Evolutionary conservation across 2,888 invertebrate genomes (phyloP).

Genomic region (Capitulum mitella): DNA sequence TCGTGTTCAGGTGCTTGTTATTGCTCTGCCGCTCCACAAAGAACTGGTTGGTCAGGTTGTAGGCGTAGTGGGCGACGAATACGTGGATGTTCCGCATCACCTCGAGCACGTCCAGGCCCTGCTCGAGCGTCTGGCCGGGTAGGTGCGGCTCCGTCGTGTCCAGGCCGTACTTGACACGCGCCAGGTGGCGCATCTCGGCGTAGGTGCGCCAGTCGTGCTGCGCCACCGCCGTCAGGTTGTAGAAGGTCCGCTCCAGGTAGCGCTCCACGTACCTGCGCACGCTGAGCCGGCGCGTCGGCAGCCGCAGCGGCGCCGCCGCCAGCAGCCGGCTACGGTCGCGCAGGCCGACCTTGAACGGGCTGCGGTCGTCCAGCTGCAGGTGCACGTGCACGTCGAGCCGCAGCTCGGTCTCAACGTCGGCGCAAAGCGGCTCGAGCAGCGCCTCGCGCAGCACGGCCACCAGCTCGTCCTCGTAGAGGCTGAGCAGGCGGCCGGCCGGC

Average conservation of each 20-base stretch:
- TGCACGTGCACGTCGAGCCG: constrained; percentile 87
- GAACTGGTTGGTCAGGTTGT: constrained; percentile 92
- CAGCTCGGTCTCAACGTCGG: constrained; percentile 78
- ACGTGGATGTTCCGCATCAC: constrained; percentile 94
- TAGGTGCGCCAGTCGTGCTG: constrained; percentile 97
- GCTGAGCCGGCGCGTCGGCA: background rate
- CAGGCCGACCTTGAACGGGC: constrained; percentile 56
- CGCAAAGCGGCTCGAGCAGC: constrained; percentile 60
- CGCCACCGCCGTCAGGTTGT: constrained; percentile 94
- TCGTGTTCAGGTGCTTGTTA: constrained; percentile 89
- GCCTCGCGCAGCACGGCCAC: constrained; percentile 70
- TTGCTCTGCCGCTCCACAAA: constrained; percentile 86
- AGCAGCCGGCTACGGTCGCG: constrained; percentile 44
- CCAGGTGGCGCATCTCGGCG: constrained; percentile 90
- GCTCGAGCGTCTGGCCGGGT: constrained; percentile 92
- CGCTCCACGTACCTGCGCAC: constrained; percentile 61
- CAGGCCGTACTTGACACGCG: constrained; percentile 70
- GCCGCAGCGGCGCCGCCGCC: background rate
- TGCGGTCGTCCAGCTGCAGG: constrained; percentile 57
- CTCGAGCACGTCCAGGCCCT: constrained; percentile 89
- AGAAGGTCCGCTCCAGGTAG: constrained; percentile 89
- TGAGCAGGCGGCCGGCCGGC: constrained; percentile 17
- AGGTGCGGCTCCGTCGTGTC: constrained; percentile 82
- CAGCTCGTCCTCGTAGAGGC: constrained; percentile 50
- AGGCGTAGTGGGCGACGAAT: constrained; percentile 86